Conservation (phyloP, 1,140 invertebrate species). For the Octopus sinensis region DNA sequence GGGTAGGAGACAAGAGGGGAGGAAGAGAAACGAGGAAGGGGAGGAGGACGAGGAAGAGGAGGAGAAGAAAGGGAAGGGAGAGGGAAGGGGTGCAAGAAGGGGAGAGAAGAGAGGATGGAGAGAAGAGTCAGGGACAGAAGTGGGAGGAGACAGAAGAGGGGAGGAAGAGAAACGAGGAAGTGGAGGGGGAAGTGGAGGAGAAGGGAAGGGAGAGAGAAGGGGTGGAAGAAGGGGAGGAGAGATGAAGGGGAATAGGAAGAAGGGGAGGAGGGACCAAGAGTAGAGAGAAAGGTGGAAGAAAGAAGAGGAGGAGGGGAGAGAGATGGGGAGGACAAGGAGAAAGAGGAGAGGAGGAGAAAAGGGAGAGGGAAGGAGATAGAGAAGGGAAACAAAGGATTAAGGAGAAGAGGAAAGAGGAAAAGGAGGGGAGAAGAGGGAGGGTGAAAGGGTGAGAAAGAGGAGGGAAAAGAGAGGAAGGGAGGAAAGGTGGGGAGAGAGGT, state of each 20-base stretch:
- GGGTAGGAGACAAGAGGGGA: no score
- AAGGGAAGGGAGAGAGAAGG: no score
- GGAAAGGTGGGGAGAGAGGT: neutral
- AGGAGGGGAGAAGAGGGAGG: conserved; percentile 7
- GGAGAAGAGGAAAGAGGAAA: neutral
- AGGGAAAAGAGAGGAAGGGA: neutral
- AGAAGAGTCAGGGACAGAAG: no score
- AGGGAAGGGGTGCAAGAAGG: no score
- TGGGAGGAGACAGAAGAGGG: no score
- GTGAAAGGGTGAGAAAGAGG: neutral
- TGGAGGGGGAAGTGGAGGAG: no score
- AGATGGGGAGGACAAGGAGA: neutral
- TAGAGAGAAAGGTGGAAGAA: conserved; percentile 18
- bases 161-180: no score
- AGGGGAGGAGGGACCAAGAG: conserved; percentile 9
- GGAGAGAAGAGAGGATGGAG: no score
- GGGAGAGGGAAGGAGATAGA: neutral
- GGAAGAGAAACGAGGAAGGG: no score
- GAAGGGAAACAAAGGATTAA: neutral
- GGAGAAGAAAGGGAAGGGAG: no score
- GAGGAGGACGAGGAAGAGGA: no score
- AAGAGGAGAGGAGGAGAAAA: conserved; percentile 10
- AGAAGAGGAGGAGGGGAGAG: neutral
- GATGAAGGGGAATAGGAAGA: neutral
- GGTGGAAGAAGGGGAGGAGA: neutral